Evolutionary conservation across 1,140 invertebrate genomes (phyloP), one percentile per base, ranked within the genome.

Genomic region (Saccostrea glomerata): DNA sequence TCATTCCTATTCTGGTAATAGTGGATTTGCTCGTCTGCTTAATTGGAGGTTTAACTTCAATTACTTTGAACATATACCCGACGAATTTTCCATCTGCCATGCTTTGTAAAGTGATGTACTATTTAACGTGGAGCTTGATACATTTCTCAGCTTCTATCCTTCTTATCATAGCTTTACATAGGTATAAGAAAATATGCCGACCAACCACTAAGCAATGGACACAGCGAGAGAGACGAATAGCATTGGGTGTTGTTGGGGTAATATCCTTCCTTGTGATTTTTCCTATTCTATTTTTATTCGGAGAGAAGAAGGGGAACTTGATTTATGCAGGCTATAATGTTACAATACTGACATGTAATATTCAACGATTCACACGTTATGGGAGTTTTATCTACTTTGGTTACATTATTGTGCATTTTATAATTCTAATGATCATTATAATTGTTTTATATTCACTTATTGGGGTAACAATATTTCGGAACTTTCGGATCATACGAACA

Each of bases 151-250:
- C 70, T 30, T 25, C 13, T 4, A 23, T 77, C 12, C 25, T 77
- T 0, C 30, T 77, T 30, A 30, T 36, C 4, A 30, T 77, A 77
- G 70, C 70, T 15, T 15, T 77, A 13, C 70, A 77, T 30, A 77
- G 70, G 70, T 77, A 77, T 25, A 77, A 77, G 70, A 77, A 77
- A 77, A 40, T 77, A 12, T 77, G 70, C 25, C 23, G 70, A 30
- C 70, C 70, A 77, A 30, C 13, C 13, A 30, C 70, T 30, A 15
- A 15, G 15, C 70, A 77, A 12, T 77, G 70, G 70, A 77, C 70
- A 11, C 23, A 77, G 25, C 23, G 70, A 36, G 30, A 77, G 25
- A 77, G 70, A 11, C 70, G 70, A 17, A 30, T 77, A 2, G 70
- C 70, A 30, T 25, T 77, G 15, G 70, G 70, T 13, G 70, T 17